Conservation (phyloP, 2,888 invertebrate species). For the Pantelozetes paolii region DNA sequence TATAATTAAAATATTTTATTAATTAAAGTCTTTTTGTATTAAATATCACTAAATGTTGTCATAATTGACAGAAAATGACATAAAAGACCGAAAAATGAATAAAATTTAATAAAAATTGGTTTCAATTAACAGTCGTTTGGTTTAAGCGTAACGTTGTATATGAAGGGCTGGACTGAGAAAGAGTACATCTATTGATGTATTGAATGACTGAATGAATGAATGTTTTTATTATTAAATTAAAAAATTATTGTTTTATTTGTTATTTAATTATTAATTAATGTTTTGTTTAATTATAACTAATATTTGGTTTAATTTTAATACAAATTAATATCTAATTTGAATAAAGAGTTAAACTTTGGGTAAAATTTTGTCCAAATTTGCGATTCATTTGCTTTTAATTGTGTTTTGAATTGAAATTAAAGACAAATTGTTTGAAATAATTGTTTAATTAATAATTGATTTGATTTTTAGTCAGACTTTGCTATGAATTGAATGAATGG, state of each 20-base stretch:
- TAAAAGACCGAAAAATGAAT: too few relatives aligned
- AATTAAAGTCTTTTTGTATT: too few relatives aligned
- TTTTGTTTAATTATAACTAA: not conserved
- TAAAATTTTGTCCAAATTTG: too few relatives aligned
- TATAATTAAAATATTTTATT: too few relatives aligned
- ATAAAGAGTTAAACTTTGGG: not conserved
- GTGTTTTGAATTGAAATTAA: too few relatives aligned
- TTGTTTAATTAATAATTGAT: too few relatives aligned
- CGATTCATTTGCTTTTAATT: too few relatives aligned
- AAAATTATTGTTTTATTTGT: not conserved
- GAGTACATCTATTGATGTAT: conserved; percentile 16
- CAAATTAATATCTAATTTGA: not conserved
- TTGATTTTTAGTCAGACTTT: not conserved
- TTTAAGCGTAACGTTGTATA: not conserved
- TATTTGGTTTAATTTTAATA: not conserved
- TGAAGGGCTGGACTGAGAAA: not conserved
- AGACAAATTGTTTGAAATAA: not conserved
- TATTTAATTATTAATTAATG: not conserved
- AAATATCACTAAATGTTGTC: too few relatives aligned
- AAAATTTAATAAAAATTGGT: too few relatives aligned
- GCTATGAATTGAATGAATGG: conserved; percentile 1
- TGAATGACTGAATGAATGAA: too few relatives aligned
- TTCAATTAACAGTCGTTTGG: not conserved
- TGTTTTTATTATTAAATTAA: conserved; percentile 27
- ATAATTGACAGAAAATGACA: not conserved